Base-by-base conservation (phyloP, 2,888 invertebrate species). In the Thera obeliscata region DNA sequence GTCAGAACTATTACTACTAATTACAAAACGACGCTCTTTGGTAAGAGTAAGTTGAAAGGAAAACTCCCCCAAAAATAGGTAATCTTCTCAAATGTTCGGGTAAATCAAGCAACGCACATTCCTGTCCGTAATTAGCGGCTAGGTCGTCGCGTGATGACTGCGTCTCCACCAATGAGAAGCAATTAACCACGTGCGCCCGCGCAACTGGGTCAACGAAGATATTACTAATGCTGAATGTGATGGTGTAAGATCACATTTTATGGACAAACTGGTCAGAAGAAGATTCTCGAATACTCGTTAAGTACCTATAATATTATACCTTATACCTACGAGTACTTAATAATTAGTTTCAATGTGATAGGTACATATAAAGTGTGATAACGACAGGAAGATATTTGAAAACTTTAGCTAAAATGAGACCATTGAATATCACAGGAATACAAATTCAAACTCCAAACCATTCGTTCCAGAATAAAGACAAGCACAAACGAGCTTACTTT, bases 201-300 rank as follows among this genome's bases (percentile, higher is more conserved):
- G 64, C 75, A 74, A 85, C 81, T 89, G 76, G 90, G 90, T 87
- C 89, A 87, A 78, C 85, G 74, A 74, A 77, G 85, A 84, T 72
- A 80, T 22, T 88, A 86, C 69, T 65, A 69, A 70, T 67, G 74
- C 81, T 78, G 74, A 79, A 85, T 77, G 72, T 76, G 66, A 65
- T 70, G 68, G 58, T 56, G 61, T 62, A 65, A 69, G 58, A 62
- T 50, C 56, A 33, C 3, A 57, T 56, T 50, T 58, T 64, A 56
- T 61, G 46, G 50, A 50, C 48, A 64, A 67, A 67, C 56, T 41
- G n/a, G 36, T 36, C 43, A 46, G 9, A 38, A 46, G 56, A 60
- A 52, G 35, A 46, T 56, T 62, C 66, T 66, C 22, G 55, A 55
- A 56, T 38, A 2, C 55, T 46, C 7, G 43, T 2, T 46, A 9